Evolutionary conservation across 2,113 vertebrate species (phyloP), one percentile per base, ranked within the genome.

Genomic region (Eptatretus burgeri): DNA sequence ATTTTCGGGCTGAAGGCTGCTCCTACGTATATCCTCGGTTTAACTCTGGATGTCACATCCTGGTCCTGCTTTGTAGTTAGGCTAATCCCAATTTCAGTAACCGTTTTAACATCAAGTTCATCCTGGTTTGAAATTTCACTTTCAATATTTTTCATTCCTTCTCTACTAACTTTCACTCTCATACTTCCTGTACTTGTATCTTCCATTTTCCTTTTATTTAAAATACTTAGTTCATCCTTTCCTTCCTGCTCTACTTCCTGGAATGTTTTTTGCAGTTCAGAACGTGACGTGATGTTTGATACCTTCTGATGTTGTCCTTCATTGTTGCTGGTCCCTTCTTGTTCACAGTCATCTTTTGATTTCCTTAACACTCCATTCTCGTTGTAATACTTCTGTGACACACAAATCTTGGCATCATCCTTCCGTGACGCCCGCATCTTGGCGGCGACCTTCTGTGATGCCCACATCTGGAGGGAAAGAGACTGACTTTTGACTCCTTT

Each of bases 171-270:
- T 12, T 60, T 3, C n/a, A 2, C 56, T 17, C 19, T 56, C 14
- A 14, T 56, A 18, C 14, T 18, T 18, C 19, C 53, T 16, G 14
- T 16, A 56, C 20, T 60, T 20, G n/a, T 20, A 60, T 10, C 56
- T 60, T 60, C 56, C n/a, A n/a, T 17, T 20, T 60, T 60, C 20
- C 20, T 60, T 20, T 20, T 60, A n/a, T 60, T 60, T 9, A 20
- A n/a, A n/a, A 17, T 12, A 9, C 20, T 60, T n/a, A 60, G 9
- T 20, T 60, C 56, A n/a, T 60, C 56, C 56, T 60, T 20, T 11
- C n/a, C 56, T 20, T 60, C 56, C 56, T 60, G n/a, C 56, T 19
- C 56, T 20, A 60, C n/a, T 60, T 60, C 56, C 56, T n/a, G n/a
- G 56, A 60, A 60, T 13, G 10, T 9, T 60, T 60, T 60, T 60